A percentile compares a stretch with the other conserved stretches of the same genome.
phyloP scores from a whole-genome alignment of 2,797 vertebrate species.

The Danio tinwini region DNA sequence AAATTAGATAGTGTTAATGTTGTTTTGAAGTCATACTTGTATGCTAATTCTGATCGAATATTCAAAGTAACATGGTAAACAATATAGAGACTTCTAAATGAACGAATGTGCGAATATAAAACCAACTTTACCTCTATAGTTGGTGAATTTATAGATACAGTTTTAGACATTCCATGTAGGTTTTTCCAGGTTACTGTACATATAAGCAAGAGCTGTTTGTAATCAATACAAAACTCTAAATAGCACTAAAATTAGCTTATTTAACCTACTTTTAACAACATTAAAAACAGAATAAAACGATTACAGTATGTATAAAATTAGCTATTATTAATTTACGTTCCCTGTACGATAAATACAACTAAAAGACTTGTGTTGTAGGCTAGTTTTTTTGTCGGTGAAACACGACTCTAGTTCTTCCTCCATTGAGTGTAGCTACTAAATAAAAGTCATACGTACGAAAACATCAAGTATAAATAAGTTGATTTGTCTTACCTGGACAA shows the following conservation, averaged over 20 bases:
- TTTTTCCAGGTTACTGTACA: neutral
- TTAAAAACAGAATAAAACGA: too few relatives aligned
- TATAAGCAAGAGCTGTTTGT: neutral
- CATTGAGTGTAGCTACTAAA: neutral
- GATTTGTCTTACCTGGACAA: constrained; percentile 10
- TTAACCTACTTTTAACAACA: neutral
- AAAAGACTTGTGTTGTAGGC: neutral
- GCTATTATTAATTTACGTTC: too few relatives aligned
- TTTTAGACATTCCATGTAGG: too few relatives aligned
- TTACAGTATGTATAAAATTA: neutral
- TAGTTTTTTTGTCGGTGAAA: neutral
- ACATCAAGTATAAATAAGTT: neutral
- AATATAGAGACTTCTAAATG: too few relatives aligned
- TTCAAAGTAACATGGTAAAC: too few relatives aligned
- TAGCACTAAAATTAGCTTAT: neutral
- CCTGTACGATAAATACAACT: neutral
- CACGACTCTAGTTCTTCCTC: neutral
- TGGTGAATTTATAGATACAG: too few relatives aligned
- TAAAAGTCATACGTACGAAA: neutral
- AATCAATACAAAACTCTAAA: neutral
- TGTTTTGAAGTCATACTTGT: too few relatives aligned
- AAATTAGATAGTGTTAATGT: too few relatives aligned
- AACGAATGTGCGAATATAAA: too few relatives aligned
- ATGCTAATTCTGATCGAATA: too few relatives aligned
- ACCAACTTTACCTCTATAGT: too few relatives aligned